Evolutionary conservation across 2,113 vertebrate species (phyloP).

Genomic region (Daubentonia madagascariensis): DNA sequence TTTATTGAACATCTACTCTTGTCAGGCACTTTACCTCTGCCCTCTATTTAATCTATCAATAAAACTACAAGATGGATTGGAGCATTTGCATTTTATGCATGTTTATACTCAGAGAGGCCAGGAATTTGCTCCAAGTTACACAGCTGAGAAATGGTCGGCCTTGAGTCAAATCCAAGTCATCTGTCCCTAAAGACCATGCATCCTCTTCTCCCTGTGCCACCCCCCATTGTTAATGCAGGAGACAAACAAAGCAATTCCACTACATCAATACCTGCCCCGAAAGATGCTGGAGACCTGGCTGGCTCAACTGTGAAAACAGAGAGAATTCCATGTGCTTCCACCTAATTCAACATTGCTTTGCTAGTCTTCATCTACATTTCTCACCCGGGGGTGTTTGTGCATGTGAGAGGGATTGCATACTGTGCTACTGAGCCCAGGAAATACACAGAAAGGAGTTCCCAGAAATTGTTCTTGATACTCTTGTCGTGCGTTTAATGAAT

Average conservation of each 20-base stretch:
- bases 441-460: background rate
- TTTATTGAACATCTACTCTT: background rate
- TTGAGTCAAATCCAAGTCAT: too few relatives aligned
- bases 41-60: background rate
- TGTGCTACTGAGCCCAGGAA: slow-evolving; percentile 21
- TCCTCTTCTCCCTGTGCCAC: fast-evolving
- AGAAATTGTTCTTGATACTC: slow-evolving; percentile 31
- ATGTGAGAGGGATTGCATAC: background rate
- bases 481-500: slow-evolving; percentile 1
- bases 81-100: background rate
- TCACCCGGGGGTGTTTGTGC: background rate
- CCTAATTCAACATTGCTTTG: too few relatives aligned
- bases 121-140: background rate
- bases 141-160: background rate
- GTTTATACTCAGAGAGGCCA: background rate
- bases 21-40: background rate
- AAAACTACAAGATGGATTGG: background rate
- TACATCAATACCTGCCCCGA: fast-evolving
- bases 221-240: background rate
- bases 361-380: background rate
- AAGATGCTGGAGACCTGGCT: fast-evolving
- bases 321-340: background rate
- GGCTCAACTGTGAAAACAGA: background rate
- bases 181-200: fast-evolving
- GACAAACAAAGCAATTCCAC: background rate